Evolutionary conservation across 2,888 invertebrate genomes (phyloP), one percentile per base, ranked within the genome.

Genomic region (Oligia strigilis): DNA sequence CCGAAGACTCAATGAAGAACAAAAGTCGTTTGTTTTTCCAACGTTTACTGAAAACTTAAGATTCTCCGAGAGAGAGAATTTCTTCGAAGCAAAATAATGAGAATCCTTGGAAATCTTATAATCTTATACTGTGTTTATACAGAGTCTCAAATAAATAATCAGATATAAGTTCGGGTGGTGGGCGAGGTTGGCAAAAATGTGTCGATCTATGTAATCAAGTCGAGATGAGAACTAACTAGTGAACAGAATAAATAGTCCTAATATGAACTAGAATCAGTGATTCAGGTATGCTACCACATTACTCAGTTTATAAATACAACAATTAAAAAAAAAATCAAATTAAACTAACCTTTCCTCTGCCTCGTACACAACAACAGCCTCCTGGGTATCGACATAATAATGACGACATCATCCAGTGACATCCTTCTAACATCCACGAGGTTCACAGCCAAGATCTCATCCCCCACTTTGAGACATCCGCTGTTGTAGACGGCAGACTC

Each of bases 381-480:
- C 93, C 99, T 98, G 11, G 99, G 99, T 97, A 99, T 99, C 93
- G 99, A 99, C 99, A 99, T 99, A 92, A 99, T 99, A 93, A 99
- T 99, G 89, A 99, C 99, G 86, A 99, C 99, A 95, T 99, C 99
- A 95, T 99, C 99, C 92, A 99, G 97, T 89, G 99, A 99, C 99
- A 99, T 99, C 92, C 99, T 98, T 87, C 99, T 98, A 89, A 99
- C 99, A 95, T 99, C 99, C 88, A 99, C 99, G 93, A 99, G 97
- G 96, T 99, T 99, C 80, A 99, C 99, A 62, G 99, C 99, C 90
- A 99, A 97, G 93, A 99, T 99, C 97, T 99, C 99, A 96, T 99
- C 99, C 70, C 99, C 99, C 74, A 99, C 99, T 97, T 99, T 98
- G 86, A 99, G 97, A 94, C 99, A 99, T 77, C 99, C 99, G 94